A percentile compares a stretch with the other conserved stretches of the same genome.
Conservation (phyloP, 2,113 vertebrate genomes). For the Phalacrocorax carbo region DNA sequence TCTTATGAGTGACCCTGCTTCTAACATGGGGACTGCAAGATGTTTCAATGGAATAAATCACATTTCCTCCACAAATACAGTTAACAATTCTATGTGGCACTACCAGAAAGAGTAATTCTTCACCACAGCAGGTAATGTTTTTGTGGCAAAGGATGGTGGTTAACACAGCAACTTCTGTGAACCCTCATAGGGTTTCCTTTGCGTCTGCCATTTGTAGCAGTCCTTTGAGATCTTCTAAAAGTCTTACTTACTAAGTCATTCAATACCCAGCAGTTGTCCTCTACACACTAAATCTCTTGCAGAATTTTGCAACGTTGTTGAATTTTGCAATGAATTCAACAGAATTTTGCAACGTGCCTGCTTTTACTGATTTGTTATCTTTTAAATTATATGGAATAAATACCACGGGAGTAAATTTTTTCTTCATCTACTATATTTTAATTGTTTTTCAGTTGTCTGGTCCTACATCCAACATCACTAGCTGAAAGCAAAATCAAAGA, state of each 20-base stretch:
- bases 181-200: not conserved
- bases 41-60: not conserved
- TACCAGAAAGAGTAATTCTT: not conserved
- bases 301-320: not conserved
- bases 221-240: not conserved
- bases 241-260: not conserved
- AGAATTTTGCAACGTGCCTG: no score
- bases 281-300: not conserved
- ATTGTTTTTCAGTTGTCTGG: not conserved
- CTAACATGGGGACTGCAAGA: not conserved
- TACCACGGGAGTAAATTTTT: not conserved
- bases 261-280: not conserved
- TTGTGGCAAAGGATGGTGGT: not conserved
- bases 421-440: not conserved
- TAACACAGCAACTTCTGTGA: not conserved
- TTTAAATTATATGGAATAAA: not conserved
- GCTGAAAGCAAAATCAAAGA: not conserved
- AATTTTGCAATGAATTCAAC: no score
- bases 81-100: not conserved
- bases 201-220: not conserved
- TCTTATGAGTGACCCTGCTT: not conserved
- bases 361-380: not conserved
- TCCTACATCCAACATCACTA: not conserved
- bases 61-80: not conserved
- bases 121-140: not conserved